Evolutionary conservation across 2,888 invertebrate species (phyloP).

Genomic region (Chesias legatella): DNA sequence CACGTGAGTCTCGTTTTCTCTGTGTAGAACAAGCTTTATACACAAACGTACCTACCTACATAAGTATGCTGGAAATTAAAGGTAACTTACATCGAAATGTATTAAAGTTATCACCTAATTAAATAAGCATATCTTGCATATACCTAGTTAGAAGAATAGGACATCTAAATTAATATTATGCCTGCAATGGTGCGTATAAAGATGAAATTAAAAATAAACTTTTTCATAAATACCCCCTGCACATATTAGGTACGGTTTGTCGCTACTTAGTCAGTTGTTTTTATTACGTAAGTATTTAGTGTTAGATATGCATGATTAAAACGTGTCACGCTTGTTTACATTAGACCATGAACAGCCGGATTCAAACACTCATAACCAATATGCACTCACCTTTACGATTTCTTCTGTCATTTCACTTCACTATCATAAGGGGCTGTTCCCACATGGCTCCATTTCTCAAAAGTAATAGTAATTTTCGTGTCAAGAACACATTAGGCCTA

Average conservation of each 20-base stretch:
- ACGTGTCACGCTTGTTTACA: slow-evolving; percentile 11
- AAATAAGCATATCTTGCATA: too few relatives aligned
- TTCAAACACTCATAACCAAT: slow-evolving; percentile 44
- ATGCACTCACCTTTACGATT: slow-evolving; percentile 52
- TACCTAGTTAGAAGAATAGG: too few relatives aligned
- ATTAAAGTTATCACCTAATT: too few relatives aligned
- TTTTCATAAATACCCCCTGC: too few relatives aligned
- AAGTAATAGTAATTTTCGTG: slow-evolving; percentile 62
- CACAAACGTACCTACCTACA: not conserved
- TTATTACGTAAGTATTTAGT: too few relatives aligned
- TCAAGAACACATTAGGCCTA: slow-evolving; percentile 71
- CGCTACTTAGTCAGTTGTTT: too few relatives aligned
- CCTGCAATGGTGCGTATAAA: too few relatives aligned
- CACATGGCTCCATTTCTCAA: slow-evolving; percentile 62
- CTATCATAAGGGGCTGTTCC: slow-evolving; percentile 70
- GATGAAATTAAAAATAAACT: too few relatives aligned
- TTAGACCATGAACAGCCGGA: slow-evolving; percentile 13
- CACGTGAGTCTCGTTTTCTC: slow-evolving; percentile 35
- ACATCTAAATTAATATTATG: too few relatives aligned
- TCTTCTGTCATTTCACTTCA: slow-evolving; percentile 49
- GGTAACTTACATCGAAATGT: too few relatives aligned
- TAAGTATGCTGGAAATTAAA: too few relatives aligned
- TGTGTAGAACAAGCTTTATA: slow-evolving; percentile 12
- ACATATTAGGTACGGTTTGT: too few relatives aligned
- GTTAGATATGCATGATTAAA: slow-evolving; percentile 2